Evolutionary conservation across 2,113 vertebrate genomes (phyloP).

Genomic region (Entomyzon cyanotis): DNA sequence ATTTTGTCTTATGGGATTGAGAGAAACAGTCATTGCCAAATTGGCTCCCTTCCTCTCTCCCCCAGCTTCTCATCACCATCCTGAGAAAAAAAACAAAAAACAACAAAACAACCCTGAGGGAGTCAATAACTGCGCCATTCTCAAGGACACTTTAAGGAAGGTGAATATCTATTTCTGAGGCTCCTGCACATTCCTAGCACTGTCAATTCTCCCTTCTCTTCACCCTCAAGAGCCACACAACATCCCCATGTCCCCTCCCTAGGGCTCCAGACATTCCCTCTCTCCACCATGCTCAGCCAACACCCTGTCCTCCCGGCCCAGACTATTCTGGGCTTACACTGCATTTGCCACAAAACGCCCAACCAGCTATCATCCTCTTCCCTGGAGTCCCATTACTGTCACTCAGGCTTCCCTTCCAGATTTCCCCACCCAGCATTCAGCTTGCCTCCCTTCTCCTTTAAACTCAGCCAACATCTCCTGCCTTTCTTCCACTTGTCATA

Average conservation of each 20-base stretch:
- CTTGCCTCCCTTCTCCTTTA: not conserved
- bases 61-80: not conserved
- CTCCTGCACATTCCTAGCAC: not conserved
- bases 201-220: not conserved
- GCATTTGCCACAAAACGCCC: slow-evolving; percentile 9
- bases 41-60: not conserved
- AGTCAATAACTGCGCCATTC: not conserved
- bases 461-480: slow-evolving; percentile 17
- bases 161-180: not conserved
- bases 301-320: slow-evolving; percentile 16
- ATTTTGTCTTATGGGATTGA: not conserved
- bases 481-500: not conserved
- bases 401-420: slow-evolving; percentile 26
- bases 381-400: slow-evolving; percentile 62
- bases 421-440: not conserved
- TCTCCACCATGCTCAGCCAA: not conserved
- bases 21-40: not conserved
- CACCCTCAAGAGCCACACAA: not conserved
- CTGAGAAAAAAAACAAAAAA: not conserved
- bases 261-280: not conserved
- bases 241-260: not conserved
- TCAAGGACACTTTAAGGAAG: slow-evolving; percentile 44
- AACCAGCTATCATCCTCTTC: not conserved
- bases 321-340: slow-evolving; percentile 10
- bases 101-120: not conserved